These are phyloP conservation scores for Zaprionus tsacasi DNA, from an alignment of 1,140 invertebrate genomes.

Conservation along the genomic window DNA sequence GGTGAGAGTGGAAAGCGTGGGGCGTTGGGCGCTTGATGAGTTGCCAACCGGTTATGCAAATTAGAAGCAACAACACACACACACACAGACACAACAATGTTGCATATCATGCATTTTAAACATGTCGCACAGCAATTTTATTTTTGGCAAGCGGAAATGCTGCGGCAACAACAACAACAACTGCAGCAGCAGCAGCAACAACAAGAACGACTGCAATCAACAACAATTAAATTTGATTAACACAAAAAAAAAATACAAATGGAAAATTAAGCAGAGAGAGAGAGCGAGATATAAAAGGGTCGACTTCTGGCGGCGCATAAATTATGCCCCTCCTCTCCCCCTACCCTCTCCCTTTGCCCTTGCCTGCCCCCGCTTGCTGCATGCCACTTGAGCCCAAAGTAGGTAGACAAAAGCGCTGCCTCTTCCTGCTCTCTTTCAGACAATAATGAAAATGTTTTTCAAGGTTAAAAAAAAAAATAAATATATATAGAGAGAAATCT, in stretches of 20 bases:
- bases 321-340: slow-evolving; percentile 42
- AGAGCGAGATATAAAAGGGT: slow-evolving; percentile 19
- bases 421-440: slow-evolving; percentile 14
- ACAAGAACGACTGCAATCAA: slow-evolving; percentile 44
- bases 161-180: background rate
- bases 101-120: slow-evolving; percentile 69
- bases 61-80: slow-evolving; percentile 33
- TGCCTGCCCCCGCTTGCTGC: background rate
- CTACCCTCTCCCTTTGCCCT: background rate
- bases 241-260: slow-evolving; percentile 18
- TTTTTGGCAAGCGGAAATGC: slow-evolving; percentile 54
- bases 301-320: slow-evolving; percentile 48
- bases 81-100: slow-evolving; percentile 33
- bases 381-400: slow-evolving; percentile 36
- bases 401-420: slow-evolving; percentile 27
- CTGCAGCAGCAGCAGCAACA: slow-evolving; percentile 5
- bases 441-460: slow-evolving; percentile 24
- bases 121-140: slow-evolving; percentile 16
- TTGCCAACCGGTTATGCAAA: slow-evolving; percentile 72
- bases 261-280: background rate
- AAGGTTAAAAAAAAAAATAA: slow-evolving; percentile 37
- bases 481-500: background rate
- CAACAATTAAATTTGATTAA: slow-evolving; percentile 74
- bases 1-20: too few species aligned
- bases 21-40: slow-evolving; percentile 42